Percentiles rank a stretch among this genome's conserved stretches.
These are phyloP conservation scores for Camelus bactrianus DNA, from an alignment of 2,113 vertebrate genomes.

Conservation along the genomic window DNA sequence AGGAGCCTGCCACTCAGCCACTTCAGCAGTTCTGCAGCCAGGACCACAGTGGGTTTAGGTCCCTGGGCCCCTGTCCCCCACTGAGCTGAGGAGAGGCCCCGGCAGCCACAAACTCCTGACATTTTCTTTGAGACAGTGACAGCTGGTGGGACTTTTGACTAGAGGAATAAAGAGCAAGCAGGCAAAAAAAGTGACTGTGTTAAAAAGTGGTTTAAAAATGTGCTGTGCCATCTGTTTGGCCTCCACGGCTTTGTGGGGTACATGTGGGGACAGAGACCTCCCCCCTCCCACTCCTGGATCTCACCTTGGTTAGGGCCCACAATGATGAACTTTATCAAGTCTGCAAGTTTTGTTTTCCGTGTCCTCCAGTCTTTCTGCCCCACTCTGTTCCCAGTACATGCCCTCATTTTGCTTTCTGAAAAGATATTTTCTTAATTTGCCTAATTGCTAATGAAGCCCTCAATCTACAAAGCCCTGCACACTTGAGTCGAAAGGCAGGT, in stretches of 20 bases:
- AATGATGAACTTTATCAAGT: not conserved
- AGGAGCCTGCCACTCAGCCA: not conserved
- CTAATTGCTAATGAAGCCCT: not conserved
- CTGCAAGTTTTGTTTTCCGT: not conserved
- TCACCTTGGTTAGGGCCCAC: not conserved
- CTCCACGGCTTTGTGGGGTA: constrained; percentile 35
- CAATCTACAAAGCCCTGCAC: not conserved
- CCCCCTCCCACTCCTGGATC: constrained; percentile 4
- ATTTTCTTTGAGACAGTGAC: constrained; percentile 78
- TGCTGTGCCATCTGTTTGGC: constrained; percentile 76
- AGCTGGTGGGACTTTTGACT: constrained; percentile 83
- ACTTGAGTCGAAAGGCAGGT: not conserved
- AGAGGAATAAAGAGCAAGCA: constrained; percentile 81
- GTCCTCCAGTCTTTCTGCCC: not conserved
- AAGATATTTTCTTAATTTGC: not conserved
- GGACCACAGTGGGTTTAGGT: not conserved
- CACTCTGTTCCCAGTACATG: not conserved
- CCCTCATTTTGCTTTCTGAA: not conserved
- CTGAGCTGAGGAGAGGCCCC: constrained; percentile 8
- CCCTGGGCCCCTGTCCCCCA: not conserved
- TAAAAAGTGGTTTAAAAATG: constrained; percentile 79
- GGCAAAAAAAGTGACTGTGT: constrained; percentile 69
- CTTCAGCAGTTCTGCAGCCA: not conserved
- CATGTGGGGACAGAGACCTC: constrained; percentile 32
- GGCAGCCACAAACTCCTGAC: constrained; percentile 68